Base-by-base conservation (phyloP, 30 jellyfish, hydroid and myxozoan genomes). In the Aurelia coerulea region DNA sequence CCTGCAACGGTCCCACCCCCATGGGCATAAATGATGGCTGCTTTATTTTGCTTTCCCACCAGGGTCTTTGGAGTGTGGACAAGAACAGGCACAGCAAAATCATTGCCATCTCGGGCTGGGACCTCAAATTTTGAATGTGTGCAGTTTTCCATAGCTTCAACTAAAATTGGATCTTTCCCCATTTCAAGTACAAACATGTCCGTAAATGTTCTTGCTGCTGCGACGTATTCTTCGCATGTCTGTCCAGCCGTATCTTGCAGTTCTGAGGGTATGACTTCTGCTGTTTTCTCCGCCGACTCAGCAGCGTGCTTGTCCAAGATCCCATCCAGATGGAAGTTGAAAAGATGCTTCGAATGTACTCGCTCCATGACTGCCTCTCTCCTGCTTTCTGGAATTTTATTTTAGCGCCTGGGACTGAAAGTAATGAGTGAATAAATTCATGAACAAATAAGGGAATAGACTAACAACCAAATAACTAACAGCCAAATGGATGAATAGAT, bases 281-380 rank as follows among this genome's bases (percentile, higher is more conserved):
- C 6, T 39, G 51, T 9, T 39, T 39, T 2, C 51, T 39, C 51
- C 0, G 6, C 6, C 51, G 35, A 62, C 1, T 39, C 51, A 39
- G 51, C 51, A 1, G 6, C 51, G 9, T 39, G 51, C 6, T 39
- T 39, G 51, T 78, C 78, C 10, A 32, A 5, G 34, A 58, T 46
- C 1, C 88, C 88, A 62, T 62, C 17, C 0, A 78, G 76, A 5
- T 31, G 78, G 58, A 37, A 58, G 68, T 60, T 78, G 79, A 78
- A 78, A 15, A 78, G 49, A 39, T 78, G 78, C 76, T 78, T 78
- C 39, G 88, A 78, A n/a, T 60, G 18, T 11, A 78, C 88, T 29
- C 84, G 84, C 15, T 56, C 84, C 79, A 68, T 68, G 51, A 0
- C 6, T 1, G 0, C 51, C 51, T 23, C 29, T 23, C 29, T 23